Evolutionary conservation across 2,888 invertebrate species (phyloP).

Genomic region (Drosophila suboccidentalis): DNA sequence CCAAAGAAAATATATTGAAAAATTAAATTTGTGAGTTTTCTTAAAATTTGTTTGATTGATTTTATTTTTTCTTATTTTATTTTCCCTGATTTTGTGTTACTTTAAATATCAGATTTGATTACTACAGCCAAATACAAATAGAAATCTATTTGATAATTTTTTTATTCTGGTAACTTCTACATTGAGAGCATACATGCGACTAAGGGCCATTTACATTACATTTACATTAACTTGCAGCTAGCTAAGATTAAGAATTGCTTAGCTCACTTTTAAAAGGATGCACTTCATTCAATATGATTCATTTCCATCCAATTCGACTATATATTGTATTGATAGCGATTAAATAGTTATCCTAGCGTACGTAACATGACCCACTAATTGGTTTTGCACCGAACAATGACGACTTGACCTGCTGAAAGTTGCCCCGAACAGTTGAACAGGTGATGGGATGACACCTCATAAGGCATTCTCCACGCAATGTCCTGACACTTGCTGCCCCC

Average conservation of each 20-base stretch:
- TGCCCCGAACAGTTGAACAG: constrained; percentile 42
- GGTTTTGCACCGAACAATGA: constrained; percentile 53
- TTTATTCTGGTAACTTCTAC: too few relatives aligned
- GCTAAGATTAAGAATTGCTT: neutral
- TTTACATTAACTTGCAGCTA: neutral
- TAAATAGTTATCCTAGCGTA: neutral
- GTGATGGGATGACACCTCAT: constrained; percentile 73
- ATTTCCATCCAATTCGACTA: neutral
- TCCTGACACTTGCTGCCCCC: neutral
- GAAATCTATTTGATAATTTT: too few relatives aligned
- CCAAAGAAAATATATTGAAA: too few relatives aligned
- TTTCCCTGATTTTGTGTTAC: too few relatives aligned
- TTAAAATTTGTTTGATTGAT: too few relatives aligned
- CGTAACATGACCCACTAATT: constrained; percentile 75
- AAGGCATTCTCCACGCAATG: constrained; percentile 23
- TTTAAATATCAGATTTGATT: too few relatives aligned
- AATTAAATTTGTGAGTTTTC: too few relatives aligned
- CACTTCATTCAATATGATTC: neutral
- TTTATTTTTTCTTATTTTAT: too few relatives aligned
- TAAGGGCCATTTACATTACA: neutral
- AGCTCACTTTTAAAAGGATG: neutral
- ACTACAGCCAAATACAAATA: too few relatives aligned
- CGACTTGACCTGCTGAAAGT: constrained; percentile 78
- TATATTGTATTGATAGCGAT: neutral
- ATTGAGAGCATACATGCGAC: neutral